Evolutionary conservation across 2,888 invertebrate genomes (phyloP).

Genomic region (Heliconius erato): DNA sequence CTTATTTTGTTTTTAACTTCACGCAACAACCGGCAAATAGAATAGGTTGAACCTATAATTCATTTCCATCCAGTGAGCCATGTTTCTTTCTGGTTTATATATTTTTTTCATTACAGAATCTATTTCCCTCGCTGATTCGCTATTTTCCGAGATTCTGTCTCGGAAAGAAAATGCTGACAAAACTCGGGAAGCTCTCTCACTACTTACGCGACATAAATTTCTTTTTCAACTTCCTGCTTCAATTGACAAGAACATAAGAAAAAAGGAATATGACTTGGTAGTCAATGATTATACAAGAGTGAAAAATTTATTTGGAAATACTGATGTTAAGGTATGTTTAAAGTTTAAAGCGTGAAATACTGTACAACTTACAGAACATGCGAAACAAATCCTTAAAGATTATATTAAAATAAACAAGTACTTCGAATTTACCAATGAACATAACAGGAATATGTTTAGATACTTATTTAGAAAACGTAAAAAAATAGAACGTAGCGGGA

Average conservation of each 20-base stretch:
- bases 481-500: too few species aligned
- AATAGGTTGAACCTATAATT: too few species aligned
- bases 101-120: slow-evolving; percentile 87
- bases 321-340: slow-evolving; percentile 90
- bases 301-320: slow-evolving; percentile 97
- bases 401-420: too few species aligned
- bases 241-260: slow-evolving; percentile 96
- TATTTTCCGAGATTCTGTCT: slow-evolving; percentile 96
- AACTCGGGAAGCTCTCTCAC: slow-evolving; percentile 96
- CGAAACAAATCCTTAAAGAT: too few species aligned
- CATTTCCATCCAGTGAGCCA: too few species aligned
- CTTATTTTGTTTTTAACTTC: too few species aligned
- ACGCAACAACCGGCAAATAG: too few species aligned
- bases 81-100: neutral
- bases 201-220: slow-evolving; percentile 97
- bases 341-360: too few species aligned
- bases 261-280: slow-evolving; percentile 98
- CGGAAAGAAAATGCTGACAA: slow-evolving; percentile 98
- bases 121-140: slow-evolving; percentile 94
- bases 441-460: too few species aligned
- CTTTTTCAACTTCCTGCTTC: slow-evolving; percentile 97
- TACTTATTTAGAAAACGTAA: too few species aligned
- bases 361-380: too few species aligned
- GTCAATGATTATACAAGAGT: slow-evolving; percentile 99
- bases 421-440: too few species aligned